Conservation (phyloP, 2,888 invertebrate species). For the Erynnis tages region DNA sequence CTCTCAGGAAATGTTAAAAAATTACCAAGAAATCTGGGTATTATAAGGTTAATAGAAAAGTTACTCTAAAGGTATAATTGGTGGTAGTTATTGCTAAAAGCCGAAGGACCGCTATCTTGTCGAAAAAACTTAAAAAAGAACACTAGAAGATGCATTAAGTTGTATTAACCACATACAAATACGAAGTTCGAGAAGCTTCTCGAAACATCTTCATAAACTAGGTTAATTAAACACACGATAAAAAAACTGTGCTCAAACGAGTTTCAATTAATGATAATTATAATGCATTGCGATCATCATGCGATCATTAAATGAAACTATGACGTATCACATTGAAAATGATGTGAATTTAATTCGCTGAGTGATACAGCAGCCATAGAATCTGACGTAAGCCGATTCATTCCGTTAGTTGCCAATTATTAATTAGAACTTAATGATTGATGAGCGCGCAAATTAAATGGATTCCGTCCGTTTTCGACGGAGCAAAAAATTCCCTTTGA, state of each 20-base stretch:
- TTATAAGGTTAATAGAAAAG: too few relatives aligned
- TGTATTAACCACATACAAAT: too few relatives aligned
- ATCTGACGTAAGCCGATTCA: slow-evolving; percentile 7
- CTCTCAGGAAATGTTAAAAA: too few relatives aligned
- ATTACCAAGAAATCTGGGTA: too few relatives aligned
- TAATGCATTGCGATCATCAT: too few relatives aligned
- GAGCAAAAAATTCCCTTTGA: slow-evolving; percentile 2
- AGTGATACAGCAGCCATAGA: slow-evolving; percentile 1
- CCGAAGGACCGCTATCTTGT: too few relatives aligned
- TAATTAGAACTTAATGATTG: slow-evolving; percentile 18
- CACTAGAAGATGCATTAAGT: too few relatives aligned
- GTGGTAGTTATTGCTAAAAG: too few relatives aligned
- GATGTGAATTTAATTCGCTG: slow-evolving; percentile 12
- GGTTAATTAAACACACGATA: not conserved
- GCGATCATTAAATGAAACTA: not conserved
- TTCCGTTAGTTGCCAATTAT: slow-evolving; percentile 16
- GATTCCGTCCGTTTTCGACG: not conserved
- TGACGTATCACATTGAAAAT: not conserved
- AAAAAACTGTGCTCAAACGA: not conserved
- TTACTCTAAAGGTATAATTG: too few relatives aligned
- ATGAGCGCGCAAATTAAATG: slow-evolving; percentile 12
- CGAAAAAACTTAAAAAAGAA: too few relatives aligned
- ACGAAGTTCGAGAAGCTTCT: too few relatives aligned
- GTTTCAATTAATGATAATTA: not conserved
- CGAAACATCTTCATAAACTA: too few relatives aligned